phyloP scores from a whole-genome alignment of 2,888 invertebrate species.

The Norana najaformis region DNA sequence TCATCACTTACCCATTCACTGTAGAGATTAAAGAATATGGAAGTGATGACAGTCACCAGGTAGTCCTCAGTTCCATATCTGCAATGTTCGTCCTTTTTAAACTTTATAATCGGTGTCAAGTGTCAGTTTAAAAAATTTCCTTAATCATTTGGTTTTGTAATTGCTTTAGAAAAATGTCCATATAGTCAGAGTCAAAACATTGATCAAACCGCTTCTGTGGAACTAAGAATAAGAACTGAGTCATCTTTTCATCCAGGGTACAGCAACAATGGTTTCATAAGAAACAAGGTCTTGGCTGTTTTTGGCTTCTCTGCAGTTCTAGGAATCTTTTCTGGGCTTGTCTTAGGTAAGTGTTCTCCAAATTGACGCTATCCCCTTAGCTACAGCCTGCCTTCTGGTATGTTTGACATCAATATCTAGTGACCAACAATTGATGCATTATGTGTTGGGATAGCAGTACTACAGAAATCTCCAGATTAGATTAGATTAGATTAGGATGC shows the following conservation, averaged over 20 bases:
- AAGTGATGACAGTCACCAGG: no score
- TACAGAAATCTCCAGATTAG: no score
- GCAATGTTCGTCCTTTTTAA: background rate
- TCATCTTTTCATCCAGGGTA: background rate
- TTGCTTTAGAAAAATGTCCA: background rate
- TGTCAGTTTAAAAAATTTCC: background rate
- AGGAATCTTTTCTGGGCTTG: background rate
- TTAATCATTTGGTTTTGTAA: background rate
- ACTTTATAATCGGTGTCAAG: background rate
- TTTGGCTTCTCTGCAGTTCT: background rate
- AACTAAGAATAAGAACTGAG: background rate
- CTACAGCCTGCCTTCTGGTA: background rate
- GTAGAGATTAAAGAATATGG: no score
- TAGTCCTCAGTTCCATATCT: background rate
- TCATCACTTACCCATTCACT: no score
- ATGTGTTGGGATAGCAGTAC: no score
- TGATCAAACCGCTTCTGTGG: background rate
- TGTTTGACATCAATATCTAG: no score
- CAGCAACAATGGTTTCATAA: background rate
- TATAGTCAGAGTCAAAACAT: background rate
- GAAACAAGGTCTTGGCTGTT: background rate
- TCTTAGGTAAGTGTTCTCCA: background rate
- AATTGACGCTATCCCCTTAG: background rate
- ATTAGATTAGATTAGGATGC: no score
- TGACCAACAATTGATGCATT: no score